Percentiles rank a stretch among this genome's conserved stretches.
These are phyloP conservation scores for Martes martes DNA, from an alignment of 2,113 vertebrate species.

Conservation along the genomic window DNA sequence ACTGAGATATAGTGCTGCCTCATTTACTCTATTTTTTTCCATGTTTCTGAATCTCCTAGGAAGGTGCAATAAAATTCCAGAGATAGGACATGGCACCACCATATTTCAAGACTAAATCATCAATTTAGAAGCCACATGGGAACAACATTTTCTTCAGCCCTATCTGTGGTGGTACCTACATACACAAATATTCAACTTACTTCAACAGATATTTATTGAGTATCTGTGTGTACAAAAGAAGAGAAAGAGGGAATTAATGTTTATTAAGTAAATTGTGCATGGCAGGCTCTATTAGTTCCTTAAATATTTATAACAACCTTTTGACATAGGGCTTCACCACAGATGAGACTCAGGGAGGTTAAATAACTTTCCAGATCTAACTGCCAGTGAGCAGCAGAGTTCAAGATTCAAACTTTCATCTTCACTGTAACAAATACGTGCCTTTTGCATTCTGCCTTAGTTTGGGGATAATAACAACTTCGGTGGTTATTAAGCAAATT, in stretches of 20 bases:
- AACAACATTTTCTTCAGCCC: not conserved
- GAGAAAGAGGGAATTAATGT: not conserved
- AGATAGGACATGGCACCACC: not conserved
- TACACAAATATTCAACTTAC: not conserved
- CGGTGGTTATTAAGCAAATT: not conserved
- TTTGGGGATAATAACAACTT: not conserved
- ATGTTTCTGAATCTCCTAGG: not conserved
- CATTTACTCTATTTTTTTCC: not conserved
- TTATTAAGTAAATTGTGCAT: not conserved
- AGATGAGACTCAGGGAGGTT: not conserved
- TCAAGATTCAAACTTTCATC: not conserved
- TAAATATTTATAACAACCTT: not conserved
- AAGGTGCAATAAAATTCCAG: not conserved
- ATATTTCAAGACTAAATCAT: not conserved
- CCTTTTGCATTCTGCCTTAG: not conserved
- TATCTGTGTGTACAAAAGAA: not conserved
- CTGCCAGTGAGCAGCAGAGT: not conserved
- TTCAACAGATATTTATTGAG: not conserved
- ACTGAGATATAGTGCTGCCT: not conserved
- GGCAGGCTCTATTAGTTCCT: not conserved
- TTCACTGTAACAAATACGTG: not conserved
- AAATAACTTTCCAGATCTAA: not conserved
- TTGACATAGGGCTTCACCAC: not conserved
- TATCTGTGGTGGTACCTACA: not conserved
- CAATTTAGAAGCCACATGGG: not conserved